Evolutionary conservation across 2,797 vertebrate genomes (phyloP), one percentile per base, ranked within the genome.

Genomic region (Philypnodon macrostomus): DNA sequence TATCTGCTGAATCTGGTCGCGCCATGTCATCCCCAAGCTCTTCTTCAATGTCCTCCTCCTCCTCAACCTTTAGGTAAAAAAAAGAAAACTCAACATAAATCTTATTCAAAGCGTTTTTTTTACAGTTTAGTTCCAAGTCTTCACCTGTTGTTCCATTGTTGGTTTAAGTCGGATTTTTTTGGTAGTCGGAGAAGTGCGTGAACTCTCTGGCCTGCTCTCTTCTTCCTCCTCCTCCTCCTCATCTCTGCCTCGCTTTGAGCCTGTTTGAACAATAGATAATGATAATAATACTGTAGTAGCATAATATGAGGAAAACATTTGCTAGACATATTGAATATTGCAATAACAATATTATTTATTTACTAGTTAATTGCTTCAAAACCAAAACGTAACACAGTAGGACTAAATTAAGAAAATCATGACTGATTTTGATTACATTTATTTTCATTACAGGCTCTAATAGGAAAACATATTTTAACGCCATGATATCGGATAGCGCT

Each of bases 211-310:
- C 81, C 62, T 79, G 88, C 23, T 65, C 24, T 95, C 93, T 29
- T 95, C 93, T 17, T 95, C 95, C 29, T 95, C 93, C 2, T 94
- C 93, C 2, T 94, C 94, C 3, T 93, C 94, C 0, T 94, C 93
- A 13, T 97, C 94, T 47, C 95, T 90, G 12, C 65, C 70, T 16
- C 95, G 89, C 72, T 98, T 98, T 18, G 91, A 68, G 27, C 58
- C 72, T 45, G 54, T 34, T 46, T 48, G 4, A 23, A 31, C 17
- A 2, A 51, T 15, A 26, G 15, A 41, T 8, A 50, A 17, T 16
- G n/a, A 5, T 7, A 4, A 34, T 12, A 24, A 14, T 33, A 42
- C n/a, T n/a, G n/a, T n/a, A n/a, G n/a, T n/a, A n/a, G n/a, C n/a
- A n/a, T n/a, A n/a, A n/a, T n/a, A n/a, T n/a, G n/a, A n/a, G n/a